These are phyloP conservation scores for Protobothrops mucrosquamatus DNA, from an alignment of 2,113 vertebrate species.

Conservation along the genomic window DNA sequence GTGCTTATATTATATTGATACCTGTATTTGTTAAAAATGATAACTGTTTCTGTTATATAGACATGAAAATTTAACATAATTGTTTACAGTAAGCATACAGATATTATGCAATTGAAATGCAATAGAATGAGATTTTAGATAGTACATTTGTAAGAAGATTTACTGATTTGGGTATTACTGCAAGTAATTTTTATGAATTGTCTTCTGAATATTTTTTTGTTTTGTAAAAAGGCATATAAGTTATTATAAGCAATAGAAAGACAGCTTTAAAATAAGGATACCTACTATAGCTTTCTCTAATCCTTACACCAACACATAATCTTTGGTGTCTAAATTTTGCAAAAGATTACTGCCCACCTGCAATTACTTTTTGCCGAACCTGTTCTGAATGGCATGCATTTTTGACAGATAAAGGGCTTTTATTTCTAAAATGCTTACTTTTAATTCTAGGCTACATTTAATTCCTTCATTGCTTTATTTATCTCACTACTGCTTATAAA, in stretches of 20 bases:
- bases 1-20: background rate
- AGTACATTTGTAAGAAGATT: background rate
- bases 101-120: background rate
- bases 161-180: background rate
- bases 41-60: background rate
- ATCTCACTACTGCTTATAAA: background rate
- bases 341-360: background rate
- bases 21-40: background rate
- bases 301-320: background rate
- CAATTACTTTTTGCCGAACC: background rate
- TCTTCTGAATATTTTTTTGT: background rate
- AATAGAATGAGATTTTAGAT: background rate
- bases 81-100: background rate
- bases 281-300: background rate
- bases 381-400: background rate
- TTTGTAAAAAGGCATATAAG: background rate
- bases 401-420: background rate
- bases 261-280: background rate
- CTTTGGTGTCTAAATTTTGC: background rate
- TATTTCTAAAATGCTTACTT: background rate
- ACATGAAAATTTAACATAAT: background rate
- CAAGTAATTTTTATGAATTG: background rate
- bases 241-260: background rate
- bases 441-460: background rate
- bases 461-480: background rate